Conservation (phyloP, 1,140 invertebrate genomes). For the Pentalonia nigronervosa region DNA sequence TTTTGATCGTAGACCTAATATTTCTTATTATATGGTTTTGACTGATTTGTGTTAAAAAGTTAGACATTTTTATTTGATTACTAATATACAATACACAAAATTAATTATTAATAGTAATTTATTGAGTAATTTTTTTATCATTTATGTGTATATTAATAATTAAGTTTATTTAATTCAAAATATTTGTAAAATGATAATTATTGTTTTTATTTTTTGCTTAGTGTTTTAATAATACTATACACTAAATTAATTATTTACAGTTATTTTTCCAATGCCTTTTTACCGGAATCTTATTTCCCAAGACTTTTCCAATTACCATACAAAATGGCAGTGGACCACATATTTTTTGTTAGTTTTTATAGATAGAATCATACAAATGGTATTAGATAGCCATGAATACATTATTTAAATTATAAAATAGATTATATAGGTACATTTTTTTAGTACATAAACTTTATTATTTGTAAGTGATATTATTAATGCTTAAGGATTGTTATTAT, state of each 20-base stretch:
- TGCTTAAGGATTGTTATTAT: not conserved
- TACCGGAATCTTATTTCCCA: not conserved
- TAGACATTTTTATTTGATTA: too few relatives aligned
- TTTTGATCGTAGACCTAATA: too few relatives aligned
- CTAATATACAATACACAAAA: too few relatives aligned
- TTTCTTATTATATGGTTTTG: too few relatives aligned
- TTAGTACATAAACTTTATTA: not conserved
- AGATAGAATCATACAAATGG: not conserved
- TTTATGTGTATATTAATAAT: too few relatives aligned
- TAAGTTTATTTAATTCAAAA: too few relatives aligned
- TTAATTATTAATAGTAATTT: too few relatives aligned
- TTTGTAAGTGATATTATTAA: not conserved
- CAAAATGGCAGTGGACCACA: not conserved
- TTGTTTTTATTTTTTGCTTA: not conserved
- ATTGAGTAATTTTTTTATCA: too few relatives aligned
- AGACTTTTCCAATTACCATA: not conserved
- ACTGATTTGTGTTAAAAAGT: not conserved
- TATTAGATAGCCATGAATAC: not conserved
- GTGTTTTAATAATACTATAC: too few relatives aligned
- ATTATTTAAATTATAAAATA: constrained; percentile 5
- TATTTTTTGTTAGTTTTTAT: not conserved
- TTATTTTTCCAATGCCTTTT: too few relatives aligned
- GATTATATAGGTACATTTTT: not conserved
- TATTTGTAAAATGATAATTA: not conserved
- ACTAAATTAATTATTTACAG: too few relatives aligned